A percentile compares a stretch with the other conserved stretches of the same genome.
phyloP scores from a whole-genome alignment of 1,140 invertebrate species.

The Venturia canescens region DNA sequence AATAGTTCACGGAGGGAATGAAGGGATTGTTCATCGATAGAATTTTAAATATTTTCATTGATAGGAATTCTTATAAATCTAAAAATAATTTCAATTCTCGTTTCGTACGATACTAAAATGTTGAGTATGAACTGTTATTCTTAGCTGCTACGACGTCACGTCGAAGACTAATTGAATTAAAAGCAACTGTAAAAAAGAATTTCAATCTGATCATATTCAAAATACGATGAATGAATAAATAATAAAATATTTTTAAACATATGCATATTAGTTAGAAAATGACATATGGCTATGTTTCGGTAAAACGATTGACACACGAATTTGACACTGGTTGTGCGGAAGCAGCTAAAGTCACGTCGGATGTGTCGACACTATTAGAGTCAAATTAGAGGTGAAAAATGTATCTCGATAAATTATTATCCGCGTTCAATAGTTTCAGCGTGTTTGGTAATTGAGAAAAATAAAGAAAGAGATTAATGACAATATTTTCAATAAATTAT shows the following conservation, averaged over 20 bases:
- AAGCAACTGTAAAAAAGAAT: neutral
- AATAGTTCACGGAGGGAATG: neutral
- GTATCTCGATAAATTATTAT: neutral
- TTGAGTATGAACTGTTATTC: neutral
- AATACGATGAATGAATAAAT: neutral
- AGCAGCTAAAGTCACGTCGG: conserved; percentile 58
- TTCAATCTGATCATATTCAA: neutral
- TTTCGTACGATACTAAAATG: too few species aligned
- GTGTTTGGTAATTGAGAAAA: neutral
- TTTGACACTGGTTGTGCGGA: conserved; percentile 51
- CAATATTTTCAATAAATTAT: neutral
- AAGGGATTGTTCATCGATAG: neutral
- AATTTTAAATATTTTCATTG: neutral
- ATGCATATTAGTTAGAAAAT: neutral
- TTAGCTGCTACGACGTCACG: neutral
- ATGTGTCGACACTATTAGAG: conserved; percentile 51
- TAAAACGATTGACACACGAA: neutral
- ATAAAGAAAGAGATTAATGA: neutral
- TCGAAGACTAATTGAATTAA: neutral
- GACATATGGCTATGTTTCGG: neutral
- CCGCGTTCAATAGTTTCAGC: conserved; percentile 36
- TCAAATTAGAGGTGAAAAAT: conserved; percentile 54
- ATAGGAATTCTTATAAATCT: neutral
- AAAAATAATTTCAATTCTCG: too few species aligned
- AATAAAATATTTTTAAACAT: neutral